Base-by-base conservation (phyloP, 1,140 invertebrate species). In the Drosophila prosaltans region DNA sequence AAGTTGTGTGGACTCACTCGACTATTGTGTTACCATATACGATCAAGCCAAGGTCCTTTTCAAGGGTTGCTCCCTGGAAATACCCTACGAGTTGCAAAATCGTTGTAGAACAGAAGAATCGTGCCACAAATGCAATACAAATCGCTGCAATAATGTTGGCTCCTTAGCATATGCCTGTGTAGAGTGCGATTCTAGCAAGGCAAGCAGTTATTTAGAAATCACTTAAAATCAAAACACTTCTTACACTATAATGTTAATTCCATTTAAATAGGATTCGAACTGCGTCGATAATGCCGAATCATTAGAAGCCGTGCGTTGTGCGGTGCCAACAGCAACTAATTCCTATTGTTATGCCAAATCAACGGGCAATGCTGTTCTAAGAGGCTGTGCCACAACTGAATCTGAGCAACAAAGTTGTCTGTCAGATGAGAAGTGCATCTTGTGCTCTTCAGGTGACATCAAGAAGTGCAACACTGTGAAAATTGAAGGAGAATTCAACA, bases 141-240 rank as follows among this genome's bases (percentile, higher is more conserved):
- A 91, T 75, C 72, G 77, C 1, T 91, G 90, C 76, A 91, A 91
- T 59, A 85, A 88, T 65, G 74, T 91, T 2, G 90, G 90, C 3
- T 77, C 83, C 0, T n/a, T 10, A 0, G 60, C 69, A 3, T 90
- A 73, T 28, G 62, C 76, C 7, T 91, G 90, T 59, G 62, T 91
- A 24, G 86, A 91, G 70, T 91, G 90, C 10, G 77, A 91, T 59
- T 88, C 90, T 5, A 91, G 71, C 54, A 75, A 69, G 74, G 82
- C 82, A 77, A 11, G 8, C 0, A 32, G 2, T 6, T n/a, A 1
- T 8, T 26, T n/a, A 21, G 64, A 40, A 26, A 8, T 5, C 6
- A 6, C 28, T 3, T 6, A 4, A 8, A 7, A 10, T 30, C 4
- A 28, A 16, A 9, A 24, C 0, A 58, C 30, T 21, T 0, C 2